These are phyloP conservation scores for Mastomys coucha DNA, from an alignment of 2,113 vertebrate genomes.

Conservation along the genomic window DNA sequence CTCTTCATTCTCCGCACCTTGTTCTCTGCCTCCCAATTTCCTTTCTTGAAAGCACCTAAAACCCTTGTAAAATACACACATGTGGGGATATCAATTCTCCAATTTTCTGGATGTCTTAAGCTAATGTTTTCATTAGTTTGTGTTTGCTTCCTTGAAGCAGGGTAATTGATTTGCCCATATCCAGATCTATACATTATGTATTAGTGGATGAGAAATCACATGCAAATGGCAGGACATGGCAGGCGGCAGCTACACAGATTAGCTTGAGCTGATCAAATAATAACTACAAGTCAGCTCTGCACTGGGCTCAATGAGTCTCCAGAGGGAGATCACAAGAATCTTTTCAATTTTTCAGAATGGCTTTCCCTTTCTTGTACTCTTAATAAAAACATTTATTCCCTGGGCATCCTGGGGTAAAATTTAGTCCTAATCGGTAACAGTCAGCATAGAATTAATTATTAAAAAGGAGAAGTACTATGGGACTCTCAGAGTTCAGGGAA, in stretches of 20 bases:
- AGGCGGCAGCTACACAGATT: constrained; percentile 78
- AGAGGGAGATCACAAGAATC: constrained; percentile 71
- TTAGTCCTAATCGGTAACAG: constrained; percentile 72
- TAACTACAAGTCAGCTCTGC: constrained; percentile 72
- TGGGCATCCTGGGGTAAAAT: constrained; percentile 70
- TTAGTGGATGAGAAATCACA: constrained; percentile 74
- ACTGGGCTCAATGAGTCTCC: constrained; percentile 66
- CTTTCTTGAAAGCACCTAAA: not conserved
- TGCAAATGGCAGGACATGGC: constrained; percentile 62
- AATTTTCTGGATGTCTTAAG: constrained; percentile 29
- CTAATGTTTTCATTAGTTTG: constrained; percentile 66
- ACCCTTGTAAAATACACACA: not conserved
- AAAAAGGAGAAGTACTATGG: constrained; percentile 56
- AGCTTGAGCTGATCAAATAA: constrained; percentile 78
- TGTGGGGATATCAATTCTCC: constrained; percentile 7
- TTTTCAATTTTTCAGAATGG: constrained; percentile 76
- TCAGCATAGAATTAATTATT: constrained; percentile 80
- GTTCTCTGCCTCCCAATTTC: not conserved
- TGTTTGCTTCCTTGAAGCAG: constrained; percentile 65
- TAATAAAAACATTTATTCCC: constrained; percentile 80
- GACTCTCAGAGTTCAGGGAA: constrained; percentile 49
- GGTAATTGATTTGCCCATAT: constrained; percentile 72
- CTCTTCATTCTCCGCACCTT: not conserved
- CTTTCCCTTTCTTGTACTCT: constrained; percentile 69
- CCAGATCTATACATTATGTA: constrained; percentile 77